phyloP scores from a whole-genome alignment of 2,888 invertebrate genomes.

The Drosophila percnosoma region DNA sequence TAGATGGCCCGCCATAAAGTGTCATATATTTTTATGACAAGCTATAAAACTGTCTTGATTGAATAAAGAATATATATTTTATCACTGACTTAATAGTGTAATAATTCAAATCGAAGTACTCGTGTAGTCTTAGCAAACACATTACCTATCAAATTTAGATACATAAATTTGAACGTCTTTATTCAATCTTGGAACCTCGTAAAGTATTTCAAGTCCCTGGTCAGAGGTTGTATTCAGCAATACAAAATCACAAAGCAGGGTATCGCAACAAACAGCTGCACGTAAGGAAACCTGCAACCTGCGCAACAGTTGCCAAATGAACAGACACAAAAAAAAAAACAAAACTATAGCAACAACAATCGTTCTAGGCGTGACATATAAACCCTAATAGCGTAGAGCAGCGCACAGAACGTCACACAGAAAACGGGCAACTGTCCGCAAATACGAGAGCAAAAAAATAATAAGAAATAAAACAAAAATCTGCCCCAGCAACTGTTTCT shows the following conservation, averaged over 20 bases:
- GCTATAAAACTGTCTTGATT: not conserved
- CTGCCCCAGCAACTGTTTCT: constrained; percentile 10
- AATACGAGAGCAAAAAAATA: not conserved
- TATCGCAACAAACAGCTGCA: constrained; percentile 3
- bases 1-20: not conserved
- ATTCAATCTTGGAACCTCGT: not conserved
- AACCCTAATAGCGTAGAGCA: constrained; percentile 65
- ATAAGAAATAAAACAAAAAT: not conserved
- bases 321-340: constrained; percentile 18
- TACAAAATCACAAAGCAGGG: not conserved
- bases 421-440: constrained; percentile 1
- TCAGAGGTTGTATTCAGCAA: not conserved
- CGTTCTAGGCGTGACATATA: constrained; percentile 62
- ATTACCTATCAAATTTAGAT: not conserved
- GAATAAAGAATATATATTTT: not conserved
- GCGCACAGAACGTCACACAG: constrained; percentile 6
- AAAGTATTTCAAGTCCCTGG: not conserved
- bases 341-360: constrained; percentile 13
- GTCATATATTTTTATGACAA: constrained; percentile 3
- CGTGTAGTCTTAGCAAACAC: not conserved
- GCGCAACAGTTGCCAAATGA: constrained; percentile 68
- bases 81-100: too few species aligned
- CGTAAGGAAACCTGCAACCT: constrained; percentile 3
- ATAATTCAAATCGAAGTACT: not conserved
- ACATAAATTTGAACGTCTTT: not conserved